A percentile compares a stretch with the other conserved stretches of the same genome.
Evolutionary conservation across 2,888 invertebrate genomes (phyloP).

Genomic region (Tenthredo distinguenda): DNA sequence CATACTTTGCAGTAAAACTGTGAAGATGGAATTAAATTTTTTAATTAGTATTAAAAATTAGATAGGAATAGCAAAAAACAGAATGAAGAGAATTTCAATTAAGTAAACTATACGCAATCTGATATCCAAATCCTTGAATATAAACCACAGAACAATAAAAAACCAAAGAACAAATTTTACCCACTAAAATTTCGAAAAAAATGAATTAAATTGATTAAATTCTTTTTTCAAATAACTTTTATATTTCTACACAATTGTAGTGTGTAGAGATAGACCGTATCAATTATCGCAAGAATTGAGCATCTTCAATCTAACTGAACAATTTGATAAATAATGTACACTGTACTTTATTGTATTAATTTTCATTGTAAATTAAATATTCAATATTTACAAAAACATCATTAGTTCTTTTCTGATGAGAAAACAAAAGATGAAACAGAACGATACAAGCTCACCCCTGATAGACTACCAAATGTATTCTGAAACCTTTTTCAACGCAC

Average conservation of each 20-base stretch:
- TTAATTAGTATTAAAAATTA: not conserved
- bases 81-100: not conserved
- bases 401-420: not conserved
- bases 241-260: not conserved
- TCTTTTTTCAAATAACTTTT: not conserved
- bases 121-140: not conserved
- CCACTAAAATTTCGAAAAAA: not conserved
- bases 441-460: not conserved
- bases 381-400: not conserved
- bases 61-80: not conserved
- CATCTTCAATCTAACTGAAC: not conserved
- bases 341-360: not conserved
- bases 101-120: not conserved
- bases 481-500: constrained; percentile 53
- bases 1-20: not conserved
- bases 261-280: not conserved
- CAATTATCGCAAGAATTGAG: no score
- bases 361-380: not conserved
- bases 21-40: not conserved
- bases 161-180: not conserved
- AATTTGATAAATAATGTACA: not conserved
- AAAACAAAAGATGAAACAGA: constrained; percentile 53
- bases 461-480: not conserved
- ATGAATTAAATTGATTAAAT: not conserved
- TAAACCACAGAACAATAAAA: not conserved